Evolutionary conservation across 2,888 invertebrate species (phyloP), one percentile per base, ranked within the genome.

Genomic region (Conops quadrifasciatus): DNA sequence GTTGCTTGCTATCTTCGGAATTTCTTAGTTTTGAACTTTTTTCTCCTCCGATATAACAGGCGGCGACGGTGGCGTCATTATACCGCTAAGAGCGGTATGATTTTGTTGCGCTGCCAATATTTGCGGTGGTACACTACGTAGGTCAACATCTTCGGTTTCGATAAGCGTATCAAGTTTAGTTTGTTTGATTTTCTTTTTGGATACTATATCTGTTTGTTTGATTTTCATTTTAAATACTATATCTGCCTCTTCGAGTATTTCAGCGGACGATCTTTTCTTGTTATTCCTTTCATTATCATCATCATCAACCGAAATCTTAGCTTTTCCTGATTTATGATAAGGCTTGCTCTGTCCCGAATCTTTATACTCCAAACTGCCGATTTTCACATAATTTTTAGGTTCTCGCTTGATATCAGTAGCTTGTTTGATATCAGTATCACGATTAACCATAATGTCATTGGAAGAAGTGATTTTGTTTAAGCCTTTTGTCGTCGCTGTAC

Each of bases 201-300:
- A 68, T 43, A 94, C 94, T 82, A 94, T 90, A 81, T 92, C 91
- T 80, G 93, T 91, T 49, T 91, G 87, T 85, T 92, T 93, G 76
- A 88, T 59, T 59, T 67, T 89, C 83, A 92, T 93, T 73, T 86
- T 87, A 19, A 81, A 78, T 36, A 80, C 73, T n/a, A 85, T 84
- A 71, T 81, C 82, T 11, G 81, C 83, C n/a, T 76, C 76, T 49
- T 77, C 79, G 15, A 78, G 63, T 63, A 75, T 66, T 59, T 76
- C 72, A 62, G 77, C 73, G 30, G 78, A 75, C 53, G 77, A 28
- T 1, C 85, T 79, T 62, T 84, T 84, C 70, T 82, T 82, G 47
- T 74, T 78, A 67, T 77, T 74, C n/a, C 74, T 74, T 7, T 76
- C 30, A 63, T 63, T 67, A 56, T 47, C 67, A 30, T 16, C 43